Conservation (phyloP, 2,888 invertebrate species). For the Beris chalybata region DNA sequence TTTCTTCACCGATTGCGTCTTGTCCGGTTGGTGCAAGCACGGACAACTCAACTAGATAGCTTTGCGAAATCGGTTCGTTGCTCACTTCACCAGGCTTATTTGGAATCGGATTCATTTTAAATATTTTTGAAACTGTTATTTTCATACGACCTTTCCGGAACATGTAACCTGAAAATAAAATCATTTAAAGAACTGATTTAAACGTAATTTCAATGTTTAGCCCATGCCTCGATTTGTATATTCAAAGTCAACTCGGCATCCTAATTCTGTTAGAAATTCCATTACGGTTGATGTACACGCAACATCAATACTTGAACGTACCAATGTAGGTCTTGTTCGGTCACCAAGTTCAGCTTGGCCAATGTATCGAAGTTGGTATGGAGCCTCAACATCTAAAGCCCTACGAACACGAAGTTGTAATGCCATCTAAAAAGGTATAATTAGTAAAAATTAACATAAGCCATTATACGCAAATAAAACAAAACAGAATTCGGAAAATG, state of each 20-base stretch:
- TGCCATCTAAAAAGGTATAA: constrained; percentile 57
- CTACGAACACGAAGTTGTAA: constrained; percentile 79
- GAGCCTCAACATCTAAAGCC: constrained; percentile 69
- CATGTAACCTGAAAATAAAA: constrained; percentile 65
- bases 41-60: constrained; percentile 91
- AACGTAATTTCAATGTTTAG: constrained; percentile 1
- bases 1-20: constrained; percentile 94
- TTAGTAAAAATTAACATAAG: neutral
- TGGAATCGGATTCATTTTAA: constrained; percentile 77
- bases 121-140: constrained; percentile 92
- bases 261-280: constrained; percentile 89
- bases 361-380: constrained; percentile 86
- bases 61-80: constrained; percentile 82
- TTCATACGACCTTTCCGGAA: constrained; percentile 97
- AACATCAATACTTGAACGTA: constrained; percentile 90
- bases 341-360: constrained; percentile 90
- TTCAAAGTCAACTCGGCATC: constrained; percentile 90
- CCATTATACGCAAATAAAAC: too few relatives aligned
- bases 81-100: constrained; percentile 69
- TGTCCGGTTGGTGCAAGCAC: constrained; percentile 86
- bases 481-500: too few relatives aligned
- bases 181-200: constrained; percentile 8
- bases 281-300: constrained; percentile 87
- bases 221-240: constrained; percentile 79
- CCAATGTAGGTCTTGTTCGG: constrained; percentile 84